Conservation (phyloP, 2,113 vertebrate genomes). For the Ardeotis arabs region DNA sequence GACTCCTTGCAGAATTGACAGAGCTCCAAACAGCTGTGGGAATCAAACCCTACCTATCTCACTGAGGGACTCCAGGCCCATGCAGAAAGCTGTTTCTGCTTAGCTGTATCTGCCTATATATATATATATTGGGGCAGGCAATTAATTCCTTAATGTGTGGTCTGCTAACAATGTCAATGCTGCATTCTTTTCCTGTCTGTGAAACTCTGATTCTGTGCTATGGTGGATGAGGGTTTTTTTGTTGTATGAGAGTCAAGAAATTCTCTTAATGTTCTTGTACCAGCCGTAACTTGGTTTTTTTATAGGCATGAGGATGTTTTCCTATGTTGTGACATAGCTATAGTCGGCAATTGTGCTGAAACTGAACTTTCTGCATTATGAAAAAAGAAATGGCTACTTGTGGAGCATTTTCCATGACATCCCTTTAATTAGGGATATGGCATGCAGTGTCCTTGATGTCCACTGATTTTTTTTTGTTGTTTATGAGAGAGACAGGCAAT, state of each 20-base stretch:
- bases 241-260: background rate
- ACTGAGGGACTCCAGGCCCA: background rate
- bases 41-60: background rate
- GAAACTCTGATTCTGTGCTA: background rate
- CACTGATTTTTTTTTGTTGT: background rate
- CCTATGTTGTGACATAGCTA: background rate
- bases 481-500: background rate
- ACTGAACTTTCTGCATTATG: background rate
- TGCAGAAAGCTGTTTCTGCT: background rate
- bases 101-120: background rate
- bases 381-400: background rate
- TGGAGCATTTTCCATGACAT: background rate
- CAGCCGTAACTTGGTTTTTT: rapidly evolving
- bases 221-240: background rate
- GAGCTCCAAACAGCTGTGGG: background rate
- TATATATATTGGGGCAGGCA: background rate
- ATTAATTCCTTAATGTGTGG: background rate
- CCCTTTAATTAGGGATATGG: background rate
- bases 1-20: background rate
- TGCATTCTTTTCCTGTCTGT: background rate
- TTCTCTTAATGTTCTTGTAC: background rate
- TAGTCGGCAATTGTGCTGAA: background rate
- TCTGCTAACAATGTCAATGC: background rate
- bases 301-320: background rate
- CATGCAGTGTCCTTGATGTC: background rate